Evolutionary conservation across 2,888 invertebrate species (phyloP), one percentile per base, ranked within the genome.

Genomic region (Rotaria macrura): DNA sequence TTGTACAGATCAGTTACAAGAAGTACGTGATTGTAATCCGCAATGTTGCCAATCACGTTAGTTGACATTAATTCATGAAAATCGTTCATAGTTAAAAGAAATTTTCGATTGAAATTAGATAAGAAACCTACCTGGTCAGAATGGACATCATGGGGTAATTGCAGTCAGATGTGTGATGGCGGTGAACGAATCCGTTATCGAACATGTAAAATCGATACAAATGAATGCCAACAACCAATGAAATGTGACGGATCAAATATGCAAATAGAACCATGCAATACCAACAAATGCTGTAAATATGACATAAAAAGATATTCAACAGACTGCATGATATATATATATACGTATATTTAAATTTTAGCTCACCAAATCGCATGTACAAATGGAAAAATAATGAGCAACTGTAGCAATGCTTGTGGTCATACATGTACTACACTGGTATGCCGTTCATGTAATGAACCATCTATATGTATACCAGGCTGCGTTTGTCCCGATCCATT

Each of bases 61-160:
- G 17, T 43, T 23, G 40, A 29, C n/a, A 57, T 12, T 5, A 9
- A 9, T 14, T 9, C 38, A n/a, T 49, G 49, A 47, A 43, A 12
- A 43, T 34, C n/a, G n/a, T 49, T 47, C 49, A 49, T 7, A 9
- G 10, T 43, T 43, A 7, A 7, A 49, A 49, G 17, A 20, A 40
- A 54, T 40, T 29, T 38, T 85, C 20, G 17, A 12, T 23, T 86
- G 5, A 14, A 52, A 52, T 25, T 86, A 85, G 25, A n/a, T 88
- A 88, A 89, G 5, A 88, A 90, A 87, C 90, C 91, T 54, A 89
- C 88, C 86, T 90, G 93, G 93, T 91, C 92, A 0, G 85, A 89
- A 0, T 93, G 93, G 93, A 91, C 92, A 3, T 88, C 88, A 0
- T 93, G 93, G 93, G 91, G 92, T 10, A 88, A 90, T 10, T 93